Evolutionary conservation across 2,113 vertebrate species (phyloP), one percentile per base, ranked within the genome.

Genomic region (Orcinus orca): DNA sequence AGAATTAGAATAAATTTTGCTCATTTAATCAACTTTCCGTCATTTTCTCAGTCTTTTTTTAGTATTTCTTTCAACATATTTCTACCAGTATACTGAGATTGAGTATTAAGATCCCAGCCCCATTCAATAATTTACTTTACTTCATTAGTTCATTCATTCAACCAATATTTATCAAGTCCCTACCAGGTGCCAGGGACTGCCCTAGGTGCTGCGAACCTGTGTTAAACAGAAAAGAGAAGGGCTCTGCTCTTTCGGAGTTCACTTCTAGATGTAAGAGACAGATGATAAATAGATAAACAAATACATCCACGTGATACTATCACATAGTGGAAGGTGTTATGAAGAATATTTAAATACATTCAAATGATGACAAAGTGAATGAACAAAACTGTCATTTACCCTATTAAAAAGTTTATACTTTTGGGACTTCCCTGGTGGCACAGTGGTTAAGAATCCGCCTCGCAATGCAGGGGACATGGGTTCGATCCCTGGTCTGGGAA

Each of bases 1-100:
- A 80, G 41, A 91, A 31, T 25, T 25, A 38, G 67, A 90, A 73
- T 47, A 94, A 6, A 73, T 58, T 92, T 73, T 80, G 13, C 23
- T 94, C 92, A 82, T 65, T 58, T 92, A 73, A 13, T 83, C 60
- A 97, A 36, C 68, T 77, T 89, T 62, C 50, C 71, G 41, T 55
- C 26, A 77, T 85, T 71, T 80, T 67, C 71, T 95, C 53, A 8
- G 9, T 70, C 36, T 76, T 21, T 38, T 38, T 41, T 58, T 25
- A 83, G 33, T 44, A 53, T 53, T 95, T 93, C 38, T 87, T 76
- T 44, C 70, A 91, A 41, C 20, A 80, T 36, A 77, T 36, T 26
- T 95, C 74, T 70, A 76, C 13, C 63, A 88, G 74, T 74, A 84
- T 62, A 33, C 41, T 90, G 33, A 89, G 63, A 87, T 21, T 92